Evolutionary conservation across 2,113 vertebrate genomes (phyloP).

Genomic region (Indri indri): DNA sequence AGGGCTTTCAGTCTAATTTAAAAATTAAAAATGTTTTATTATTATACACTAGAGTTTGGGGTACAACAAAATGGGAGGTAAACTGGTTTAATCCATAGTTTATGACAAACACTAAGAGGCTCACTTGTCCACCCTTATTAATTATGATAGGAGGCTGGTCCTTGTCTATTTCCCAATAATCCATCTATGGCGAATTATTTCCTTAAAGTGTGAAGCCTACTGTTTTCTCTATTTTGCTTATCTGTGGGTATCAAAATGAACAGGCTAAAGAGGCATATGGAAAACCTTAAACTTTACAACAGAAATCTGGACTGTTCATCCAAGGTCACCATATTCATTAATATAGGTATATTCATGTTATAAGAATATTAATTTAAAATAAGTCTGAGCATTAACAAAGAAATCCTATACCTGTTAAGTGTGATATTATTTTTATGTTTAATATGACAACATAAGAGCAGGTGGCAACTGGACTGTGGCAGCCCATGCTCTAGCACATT

Average conservation of each 20-base stretch:
- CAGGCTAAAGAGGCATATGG: background rate
- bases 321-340: background rate
- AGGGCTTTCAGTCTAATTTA: background rate
- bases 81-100: background rate
- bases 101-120: background rate
- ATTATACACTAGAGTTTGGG: background rate
- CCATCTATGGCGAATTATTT: background rate
- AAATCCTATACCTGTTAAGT: background rate
- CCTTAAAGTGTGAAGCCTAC: background rate
- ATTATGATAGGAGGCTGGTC: background rate
- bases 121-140: background rate
- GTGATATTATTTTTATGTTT: background rate
- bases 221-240: background rate
- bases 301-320: background rate
- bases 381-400: background rate
- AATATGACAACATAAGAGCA: rapidly evolving
- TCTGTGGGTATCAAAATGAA: background rate
- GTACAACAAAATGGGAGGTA: background rate
- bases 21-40: background rate
- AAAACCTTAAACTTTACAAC: background rate
- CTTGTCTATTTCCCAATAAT: background rate
- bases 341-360: background rate
- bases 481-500: background rate
- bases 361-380: background rate
- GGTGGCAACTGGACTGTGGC: background rate